phyloP scores from a whole-genome alignment of 30 jellyfish, hydroid and myxozoan species.

The Aurelia aurita complex sp. Pacific region DNA sequence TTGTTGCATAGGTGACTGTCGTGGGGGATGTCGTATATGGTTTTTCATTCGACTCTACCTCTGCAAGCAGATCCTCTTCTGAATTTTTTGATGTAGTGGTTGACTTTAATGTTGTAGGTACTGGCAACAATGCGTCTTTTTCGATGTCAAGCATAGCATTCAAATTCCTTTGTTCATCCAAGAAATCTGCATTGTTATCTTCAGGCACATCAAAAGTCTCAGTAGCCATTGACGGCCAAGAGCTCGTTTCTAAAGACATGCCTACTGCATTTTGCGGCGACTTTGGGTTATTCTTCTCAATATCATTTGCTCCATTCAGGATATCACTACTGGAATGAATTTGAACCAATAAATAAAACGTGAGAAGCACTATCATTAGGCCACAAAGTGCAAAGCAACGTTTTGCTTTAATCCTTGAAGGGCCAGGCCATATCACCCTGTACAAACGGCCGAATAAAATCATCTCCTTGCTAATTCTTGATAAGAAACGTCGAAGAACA shows the following conservation, averaged over 20 bases:
- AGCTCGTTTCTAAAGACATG: no score
- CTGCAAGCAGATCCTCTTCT: not conserved
- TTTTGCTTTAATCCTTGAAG: constrained; percentile 25
- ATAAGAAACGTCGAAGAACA: not conserved
- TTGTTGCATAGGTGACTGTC: not conserved
- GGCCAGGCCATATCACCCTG: constrained; percentile 52
- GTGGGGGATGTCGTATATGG: not conserved
- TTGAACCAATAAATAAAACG: not conserved
- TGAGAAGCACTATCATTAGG: not conserved
- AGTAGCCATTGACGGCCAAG: not conserved
- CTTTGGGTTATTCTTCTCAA: not conserved
- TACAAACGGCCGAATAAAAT: constrained; percentile 2
- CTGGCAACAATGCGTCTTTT: not conserved
- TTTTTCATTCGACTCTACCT: not conserved
- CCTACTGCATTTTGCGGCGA: not conserved
- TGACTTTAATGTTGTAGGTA: not conserved
- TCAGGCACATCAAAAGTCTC: not conserved
- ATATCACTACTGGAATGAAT: not conserved
- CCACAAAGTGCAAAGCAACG: constrained; percentile 11
- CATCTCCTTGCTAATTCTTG: not conserved
- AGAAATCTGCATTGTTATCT: not conserved
- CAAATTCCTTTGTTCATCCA: not conserved
- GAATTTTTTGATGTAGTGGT: not conserved
- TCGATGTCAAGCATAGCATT: not conserved
- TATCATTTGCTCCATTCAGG: not conserved